These are phyloP conservation scores for Amphipyra tragopoginis DNA, from an alignment of 2,888 invertebrate genomes.

Conservation along the genomic window DNA sequence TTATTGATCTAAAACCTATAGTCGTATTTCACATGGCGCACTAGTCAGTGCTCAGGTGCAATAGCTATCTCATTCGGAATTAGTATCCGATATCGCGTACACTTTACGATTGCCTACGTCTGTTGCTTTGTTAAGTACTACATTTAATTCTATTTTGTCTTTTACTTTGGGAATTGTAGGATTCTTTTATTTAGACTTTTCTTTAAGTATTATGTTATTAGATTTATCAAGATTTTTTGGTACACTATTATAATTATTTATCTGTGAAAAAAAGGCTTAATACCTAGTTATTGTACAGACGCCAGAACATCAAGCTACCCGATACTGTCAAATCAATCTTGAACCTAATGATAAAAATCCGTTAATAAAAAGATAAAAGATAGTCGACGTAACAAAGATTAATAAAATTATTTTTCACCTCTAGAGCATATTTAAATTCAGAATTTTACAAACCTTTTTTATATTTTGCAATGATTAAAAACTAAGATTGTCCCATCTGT, in stretches of 20 bases:
- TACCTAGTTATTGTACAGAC: too few species aligned
- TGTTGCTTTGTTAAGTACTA: conserved; percentile 42
- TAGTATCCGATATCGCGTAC: conserved; percentile 81
- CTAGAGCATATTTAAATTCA: neutral
- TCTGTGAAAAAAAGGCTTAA: too few species aligned
- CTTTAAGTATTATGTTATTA: too few species aligned
- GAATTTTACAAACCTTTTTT: neutral
- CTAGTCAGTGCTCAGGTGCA: conserved; percentile 78
- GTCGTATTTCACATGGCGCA: conserved; percentile 73
- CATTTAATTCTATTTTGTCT: conserved; percentile 39
- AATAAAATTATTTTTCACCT: neutral
- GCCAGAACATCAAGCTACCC: too few species aligned
- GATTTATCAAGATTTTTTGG: too few species aligned
- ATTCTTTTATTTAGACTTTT: neutral
- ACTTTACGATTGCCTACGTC: conserved; percentile 71
- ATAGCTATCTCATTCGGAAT: conserved; percentile 78
- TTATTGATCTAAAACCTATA: conserved; percentile 60
- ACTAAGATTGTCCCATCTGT: neutral
- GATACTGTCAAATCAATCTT: too few species aligned
- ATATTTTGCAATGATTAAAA: conserved; percentile 1
- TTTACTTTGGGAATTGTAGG: conserved; percentile 2
- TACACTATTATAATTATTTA: too few species aligned
- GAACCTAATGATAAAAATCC: too few species aligned
- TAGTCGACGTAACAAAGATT: too few species aligned
- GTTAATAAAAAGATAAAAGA: too few species aligned